Evolutionary conservation across 2,888 invertebrate genomes (phyloP).

Genomic region (Hyposoter didymator): DNA sequence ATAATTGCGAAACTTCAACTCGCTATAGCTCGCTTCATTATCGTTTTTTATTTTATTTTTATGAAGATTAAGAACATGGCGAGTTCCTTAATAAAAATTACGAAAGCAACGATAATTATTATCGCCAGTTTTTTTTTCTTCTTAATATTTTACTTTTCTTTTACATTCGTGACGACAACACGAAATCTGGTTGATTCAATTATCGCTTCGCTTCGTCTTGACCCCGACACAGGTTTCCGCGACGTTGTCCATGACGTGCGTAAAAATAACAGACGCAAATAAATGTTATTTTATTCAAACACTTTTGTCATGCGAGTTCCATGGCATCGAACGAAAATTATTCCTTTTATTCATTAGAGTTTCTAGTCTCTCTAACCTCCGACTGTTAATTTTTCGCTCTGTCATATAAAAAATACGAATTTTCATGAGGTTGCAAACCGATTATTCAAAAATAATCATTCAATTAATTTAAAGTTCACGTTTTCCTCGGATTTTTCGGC

Average conservation of each 20-base stretch:
- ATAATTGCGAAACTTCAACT: not conserved
- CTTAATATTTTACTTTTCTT: not conserved
- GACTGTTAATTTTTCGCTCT: too few relatives aligned
- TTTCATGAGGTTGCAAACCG: too few relatives aligned
- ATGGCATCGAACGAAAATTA: too few relatives aligned
- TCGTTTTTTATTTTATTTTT: constrained; percentile 11
- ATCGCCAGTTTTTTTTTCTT: not conserved
- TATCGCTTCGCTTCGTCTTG: constrained; percentile 53
- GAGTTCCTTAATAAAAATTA: not conserved
- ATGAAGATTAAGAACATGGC: not conserved
- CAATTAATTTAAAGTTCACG: too few relatives aligned
- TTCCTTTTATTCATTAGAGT: not conserved
- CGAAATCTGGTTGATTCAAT: constrained; percentile 54
- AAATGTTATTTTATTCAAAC: not conserved
- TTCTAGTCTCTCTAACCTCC: too few relatives aligned
- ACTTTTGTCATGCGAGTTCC: not conserved
- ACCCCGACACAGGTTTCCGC: constrained; percentile 52
- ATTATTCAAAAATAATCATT: too few relatives aligned
- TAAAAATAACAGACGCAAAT: not conserved
- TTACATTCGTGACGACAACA: not conserved
- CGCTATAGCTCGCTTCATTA: not conserved
- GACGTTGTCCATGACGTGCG: not conserved
- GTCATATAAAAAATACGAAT: too few relatives aligned
- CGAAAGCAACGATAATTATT: not conserved
- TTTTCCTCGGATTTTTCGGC: too few relatives aligned